Percentiles rank a stretch among this genome's conserved stretches.
phyloP scores from a whole-genome alignment of 1,140 invertebrate species.

The Ridgeia piscesae region DNA sequence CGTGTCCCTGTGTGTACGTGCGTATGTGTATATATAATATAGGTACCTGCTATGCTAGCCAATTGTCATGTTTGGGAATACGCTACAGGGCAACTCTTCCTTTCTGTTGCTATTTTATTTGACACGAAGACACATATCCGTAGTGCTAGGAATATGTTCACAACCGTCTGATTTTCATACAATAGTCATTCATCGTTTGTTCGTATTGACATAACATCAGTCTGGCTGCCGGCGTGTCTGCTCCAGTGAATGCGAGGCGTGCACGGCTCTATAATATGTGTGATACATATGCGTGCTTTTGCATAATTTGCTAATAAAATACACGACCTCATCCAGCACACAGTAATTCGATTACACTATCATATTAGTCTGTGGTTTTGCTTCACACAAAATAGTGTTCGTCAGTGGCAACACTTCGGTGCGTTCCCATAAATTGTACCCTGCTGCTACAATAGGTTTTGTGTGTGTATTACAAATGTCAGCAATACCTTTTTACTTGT shows the following conservation, averaged over 20 bases:
- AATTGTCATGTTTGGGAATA: not conserved
- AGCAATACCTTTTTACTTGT: too few relatives aligned
- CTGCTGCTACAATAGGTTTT: too few relatives aligned
- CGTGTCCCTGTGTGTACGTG: too few relatives aligned
- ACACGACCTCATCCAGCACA: not conserved
- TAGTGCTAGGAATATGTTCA: not conserved
- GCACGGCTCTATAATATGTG: not conserved
- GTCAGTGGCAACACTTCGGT: not conserved
- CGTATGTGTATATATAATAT: too few relatives aligned
- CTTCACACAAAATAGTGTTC: not conserved
- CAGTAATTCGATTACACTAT: not conserved
- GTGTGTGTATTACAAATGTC: too few relatives aligned
- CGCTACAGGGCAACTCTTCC: not conserved
- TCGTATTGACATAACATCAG: not conserved
- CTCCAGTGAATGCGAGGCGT: not conserved
- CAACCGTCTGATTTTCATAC: not conserved
- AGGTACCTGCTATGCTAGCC: too few relatives aligned
- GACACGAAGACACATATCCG: not conserved
- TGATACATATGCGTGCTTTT: not conserved
- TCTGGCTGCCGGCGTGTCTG: not conserved
- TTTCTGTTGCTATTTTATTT: not conserved
- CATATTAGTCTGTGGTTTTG: not conserved
- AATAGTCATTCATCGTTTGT: not conserved
- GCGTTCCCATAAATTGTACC: not conserved
- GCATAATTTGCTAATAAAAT: not conserved